Percentiles rank a stretch among this genome's conserved stretches.
phyloP scores from a whole-genome alignment of 2,113 vertebrate genomes.

The Petaurus breviceps region DNA sequence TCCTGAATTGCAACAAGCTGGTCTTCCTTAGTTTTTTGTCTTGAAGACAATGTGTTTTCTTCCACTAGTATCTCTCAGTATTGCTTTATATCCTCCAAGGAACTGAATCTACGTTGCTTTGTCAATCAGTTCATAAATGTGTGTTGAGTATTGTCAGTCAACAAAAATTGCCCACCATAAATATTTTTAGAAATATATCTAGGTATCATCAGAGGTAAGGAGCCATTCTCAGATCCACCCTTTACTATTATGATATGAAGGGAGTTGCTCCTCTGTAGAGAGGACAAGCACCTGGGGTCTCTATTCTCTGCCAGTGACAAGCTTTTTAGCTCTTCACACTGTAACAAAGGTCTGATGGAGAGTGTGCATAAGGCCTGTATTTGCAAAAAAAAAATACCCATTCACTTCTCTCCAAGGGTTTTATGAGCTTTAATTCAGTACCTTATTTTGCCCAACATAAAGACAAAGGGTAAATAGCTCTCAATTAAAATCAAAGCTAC shows the following conservation, averaged over 20 bases:
- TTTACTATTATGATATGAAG: not conserved
- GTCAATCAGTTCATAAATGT: not conserved
- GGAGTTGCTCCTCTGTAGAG: not conserved
- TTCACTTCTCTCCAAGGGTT: not conserved
- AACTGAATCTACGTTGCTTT: not conserved
- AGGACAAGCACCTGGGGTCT: not conserved
- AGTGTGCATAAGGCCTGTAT: not conserved
- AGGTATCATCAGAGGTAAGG: not conserved
- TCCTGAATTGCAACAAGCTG: not conserved
- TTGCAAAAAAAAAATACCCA: not conserved
- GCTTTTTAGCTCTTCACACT: not conserved
- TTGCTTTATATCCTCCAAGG: not conserved
- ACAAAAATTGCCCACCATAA: not conserved
- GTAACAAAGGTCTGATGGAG: not conserved
- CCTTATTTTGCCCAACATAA: not conserved
- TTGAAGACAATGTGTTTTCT: not conserved
- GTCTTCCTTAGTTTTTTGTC: not conserved
- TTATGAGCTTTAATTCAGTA: not conserved
- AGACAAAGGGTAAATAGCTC: slow-evolving; percentile 45
- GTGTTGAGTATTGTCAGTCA: not conserved
- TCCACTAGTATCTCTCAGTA: not conserved
- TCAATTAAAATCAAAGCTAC: slow-evolving; percentile 27
- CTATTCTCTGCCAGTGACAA: not conserved
- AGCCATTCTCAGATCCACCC: slow-evolving; percentile 25
- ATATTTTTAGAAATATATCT: not conserved